phyloP scores from a whole-genome alignment of 2,797 vertebrate species.

The Mus caroli region DNA sequence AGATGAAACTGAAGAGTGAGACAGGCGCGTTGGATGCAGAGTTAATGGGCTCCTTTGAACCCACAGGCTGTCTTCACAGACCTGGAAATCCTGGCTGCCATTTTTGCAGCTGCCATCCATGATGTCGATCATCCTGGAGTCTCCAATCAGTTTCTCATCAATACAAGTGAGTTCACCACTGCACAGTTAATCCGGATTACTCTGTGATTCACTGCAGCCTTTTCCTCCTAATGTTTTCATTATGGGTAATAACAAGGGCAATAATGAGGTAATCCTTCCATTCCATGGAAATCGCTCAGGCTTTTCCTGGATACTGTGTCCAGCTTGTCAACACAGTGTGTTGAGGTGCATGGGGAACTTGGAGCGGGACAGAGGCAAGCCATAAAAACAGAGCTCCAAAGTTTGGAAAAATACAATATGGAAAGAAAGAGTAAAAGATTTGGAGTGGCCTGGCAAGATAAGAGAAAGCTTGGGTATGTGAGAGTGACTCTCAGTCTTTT shows the following conservation, averaged over 20 bases:
- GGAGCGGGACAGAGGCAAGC: slow-evolving; percentile 47
- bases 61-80: slow-evolving; percentile 98
- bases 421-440: slow-evolving; percentile 65
- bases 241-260: slow-evolving; percentile 72
- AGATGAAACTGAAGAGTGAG: not conserved
- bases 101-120: slow-evolving; percentile 98
- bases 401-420: slow-evolving; percentile 66
- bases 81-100: slow-evolving; percentile 97
- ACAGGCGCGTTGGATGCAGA: not conserved
- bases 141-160: slow-evolving; percentile 99
- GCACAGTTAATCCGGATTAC: slow-evolving; percentile 28
- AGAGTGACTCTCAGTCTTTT: not conserved
- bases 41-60: slow-evolving; percentile 31
- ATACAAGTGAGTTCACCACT: slow-evolving; percentile 95
- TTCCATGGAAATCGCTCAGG: slow-evolving; percentile 53
- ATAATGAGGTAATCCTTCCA: slow-evolving; percentile 78
- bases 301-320: slow-evolving; percentile 75
- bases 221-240: slow-evolving; percentile 75
- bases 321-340: slow-evolving; percentile 57
- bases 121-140: slow-evolving; percentile 99
- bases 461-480: not conserved
- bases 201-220: slow-evolving; percentile 66
- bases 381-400: slow-evolving; percentile 64
- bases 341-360: slow-evolving; percentile 45
- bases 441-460: slow-evolving; percentile 54